A percentile compares a stretch with the other conserved stretches of the same genome.
Evolutionary conservation across 2,113 vertebrate genomes (phyloP).

Genomic region (Stigmatopora argus): DNA sequence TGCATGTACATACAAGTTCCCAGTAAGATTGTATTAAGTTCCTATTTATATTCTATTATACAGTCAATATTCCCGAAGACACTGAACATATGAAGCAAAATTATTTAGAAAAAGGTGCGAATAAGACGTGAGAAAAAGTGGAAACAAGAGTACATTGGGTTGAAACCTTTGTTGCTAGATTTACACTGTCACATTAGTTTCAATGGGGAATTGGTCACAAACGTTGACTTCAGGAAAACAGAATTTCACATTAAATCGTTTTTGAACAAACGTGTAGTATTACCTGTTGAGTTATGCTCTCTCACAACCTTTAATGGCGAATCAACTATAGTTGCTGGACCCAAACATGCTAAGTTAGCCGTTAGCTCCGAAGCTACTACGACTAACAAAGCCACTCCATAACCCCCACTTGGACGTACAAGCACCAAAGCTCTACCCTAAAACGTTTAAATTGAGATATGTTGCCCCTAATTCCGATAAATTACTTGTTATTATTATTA

Average conservation of each 20-base stretch:
- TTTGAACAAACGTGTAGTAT: neutral
- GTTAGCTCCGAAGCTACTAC: neutral
- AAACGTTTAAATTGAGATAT: neutral
- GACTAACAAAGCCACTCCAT: neutral
- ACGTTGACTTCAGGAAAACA: neutral
- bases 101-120: neutral
- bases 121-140: neutral
- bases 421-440: neutral
- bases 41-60: neutral
- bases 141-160: no score
- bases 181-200: neutral
- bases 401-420: neutral
- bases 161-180: neutral
- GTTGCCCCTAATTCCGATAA: neutral
- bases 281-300: neutral
- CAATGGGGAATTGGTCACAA: neutral
- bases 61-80: neutral
- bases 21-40: no score
- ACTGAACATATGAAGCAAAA: no score
- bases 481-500: neutral
- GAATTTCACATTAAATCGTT: neutral
- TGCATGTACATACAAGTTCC: neutral
- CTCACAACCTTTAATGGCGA: neutral
- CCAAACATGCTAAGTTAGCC: neutral
- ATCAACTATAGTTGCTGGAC: slow-evolving; percentile 11